Evolutionary conservation across 2,113 vertebrate genomes (phyloP).

Genomic region (Equus przewalskii): DNA sequence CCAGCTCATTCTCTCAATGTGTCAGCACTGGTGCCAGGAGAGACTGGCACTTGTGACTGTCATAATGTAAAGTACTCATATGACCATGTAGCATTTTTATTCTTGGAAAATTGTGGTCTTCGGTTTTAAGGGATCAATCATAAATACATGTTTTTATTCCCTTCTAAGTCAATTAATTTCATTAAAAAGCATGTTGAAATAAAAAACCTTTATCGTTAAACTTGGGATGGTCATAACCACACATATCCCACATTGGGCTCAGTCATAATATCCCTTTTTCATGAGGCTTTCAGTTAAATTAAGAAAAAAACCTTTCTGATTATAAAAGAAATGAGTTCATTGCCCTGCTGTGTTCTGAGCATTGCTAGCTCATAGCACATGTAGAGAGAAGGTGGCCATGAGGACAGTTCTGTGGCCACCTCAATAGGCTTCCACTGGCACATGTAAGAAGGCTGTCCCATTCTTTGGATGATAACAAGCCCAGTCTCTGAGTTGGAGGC

Average conservation of each 20-base stretch:
- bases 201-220: background rate
- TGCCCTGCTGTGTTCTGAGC: background rate
- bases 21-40: background rate
- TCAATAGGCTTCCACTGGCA: background rate
- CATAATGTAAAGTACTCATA: background rate
- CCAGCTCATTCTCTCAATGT: background rate
- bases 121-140: background rate
- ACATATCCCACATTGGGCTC: background rate
- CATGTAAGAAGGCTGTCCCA: background rate
- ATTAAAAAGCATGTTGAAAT: background rate
- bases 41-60: background rate
- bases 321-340: background rate
- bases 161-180: conserved; percentile 38
- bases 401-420: background rate
- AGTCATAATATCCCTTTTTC: background rate
- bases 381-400: background rate
- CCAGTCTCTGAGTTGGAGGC: background rate
- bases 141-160: conserved; percentile 1
- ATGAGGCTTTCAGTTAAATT: background rate
- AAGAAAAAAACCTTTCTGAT: background rate
- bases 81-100: rapidly evolving
- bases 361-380: background rate
- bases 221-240: background rate
- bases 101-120: background rate
- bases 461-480: background rate